Base-by-base conservation (phyloP, 2,113 vertebrate species). In the Macroglossus sobrinus region DNA sequence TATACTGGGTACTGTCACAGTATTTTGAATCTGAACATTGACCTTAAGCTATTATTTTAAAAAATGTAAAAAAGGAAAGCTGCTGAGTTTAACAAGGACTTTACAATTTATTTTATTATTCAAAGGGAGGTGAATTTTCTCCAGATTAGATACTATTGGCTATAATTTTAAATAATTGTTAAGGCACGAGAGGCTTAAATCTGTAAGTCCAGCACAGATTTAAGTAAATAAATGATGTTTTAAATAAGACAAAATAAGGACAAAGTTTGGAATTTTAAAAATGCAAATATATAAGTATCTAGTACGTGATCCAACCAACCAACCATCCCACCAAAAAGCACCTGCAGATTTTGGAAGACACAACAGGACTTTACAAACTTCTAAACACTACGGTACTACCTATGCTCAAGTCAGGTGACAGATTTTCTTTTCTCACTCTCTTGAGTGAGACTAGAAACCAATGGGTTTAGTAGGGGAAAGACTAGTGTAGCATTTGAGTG, bases 21-120 rank as follows among this genome's bases (percentile, higher is more conserved):
- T 63, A 91, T 88, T 96, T 85, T 63, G 66, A 96, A 88, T 84
- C 88, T 28, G 84, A 84, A 80, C 33, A 84, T 66, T 87, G 91
- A 92, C 80, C 33, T 47, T 55, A 87, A 91, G 81, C 55, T 89
- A 69, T 89, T n/a, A 35, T 35, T 6, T 6, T 28, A 35, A 93
- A 85, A 63, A 53, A 19, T 61, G n/a, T 64, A 55, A 57, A 68
- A 93, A 93, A 18, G 47, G 15, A 84, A 95, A 92, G 18, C 53
- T 94, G 22, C 47, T 79, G 35, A 79, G 33, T 91, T 75, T 93
- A 84, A 91, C 26, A 53, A 81, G 55, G 26, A 64, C 78, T 87
- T 95, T 66, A 81, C 47, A 69, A 24, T 72, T 61, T 50, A 66
- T 82, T 89, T 78, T 69, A 84, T 40, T 89, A 26, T 43, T 95